A percentile compares a stretch with the other conserved stretches of the same genome.
Conservation (phyloP, 1,140 invertebrate species). For the Drosophila serrata region DNA sequence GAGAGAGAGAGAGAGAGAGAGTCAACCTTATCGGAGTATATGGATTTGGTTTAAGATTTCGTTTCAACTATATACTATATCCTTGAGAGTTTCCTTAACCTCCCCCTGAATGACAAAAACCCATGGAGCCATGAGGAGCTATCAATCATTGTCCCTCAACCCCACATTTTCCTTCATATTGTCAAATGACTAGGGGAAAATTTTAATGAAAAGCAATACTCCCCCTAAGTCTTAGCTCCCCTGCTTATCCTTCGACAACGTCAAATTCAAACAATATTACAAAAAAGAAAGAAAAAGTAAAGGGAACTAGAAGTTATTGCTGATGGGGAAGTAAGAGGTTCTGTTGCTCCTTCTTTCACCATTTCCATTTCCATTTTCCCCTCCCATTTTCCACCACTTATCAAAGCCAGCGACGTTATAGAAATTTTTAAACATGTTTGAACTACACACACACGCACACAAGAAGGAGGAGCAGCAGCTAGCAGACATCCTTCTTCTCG, state of each 20-base stretch:
- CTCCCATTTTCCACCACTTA: slow-evolving; percentile 16
- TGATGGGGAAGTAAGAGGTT: neutral
- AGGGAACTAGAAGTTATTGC: slow-evolving; percentile 77
- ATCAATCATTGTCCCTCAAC: slow-evolving; percentile 47
- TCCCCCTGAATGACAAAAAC: slow-evolving; percentile 35
- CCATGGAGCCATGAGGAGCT: slow-evolving; percentile 13
- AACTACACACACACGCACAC: slow-evolving; percentile 60
- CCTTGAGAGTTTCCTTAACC: neutral
- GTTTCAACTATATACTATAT: neutral
- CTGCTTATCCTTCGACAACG: slow-evolving; percentile 17
- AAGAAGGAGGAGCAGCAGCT: slow-evolving; percentile 6
- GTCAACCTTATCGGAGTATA: neutral
- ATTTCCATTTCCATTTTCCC: neutral
- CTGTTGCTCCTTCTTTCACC: neutral
- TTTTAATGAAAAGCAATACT: slow-evolving; percentile 72
- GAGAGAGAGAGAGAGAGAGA: neutral
- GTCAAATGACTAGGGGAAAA: slow-evolving; percentile 71
- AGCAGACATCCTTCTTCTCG: slow-evolving; percentile 39
- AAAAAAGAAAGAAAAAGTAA: slow-evolving; percentile 27
- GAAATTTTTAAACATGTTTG: slow-evolving; percentile 81
- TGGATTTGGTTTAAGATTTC: neutral
- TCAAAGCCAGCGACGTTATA: slow-evolving; percentile 66
- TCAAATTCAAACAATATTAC: slow-evolving; percentile 75
- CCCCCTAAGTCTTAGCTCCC: slow-evolving; percentile 8
- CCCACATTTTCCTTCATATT: slow-evolving; percentile 14